These are phyloP conservation scores for Hapalemur alaotrensis DNA, from an alignment of 2,797 vertebrate species.

Conservation along the genomic window DNA sequence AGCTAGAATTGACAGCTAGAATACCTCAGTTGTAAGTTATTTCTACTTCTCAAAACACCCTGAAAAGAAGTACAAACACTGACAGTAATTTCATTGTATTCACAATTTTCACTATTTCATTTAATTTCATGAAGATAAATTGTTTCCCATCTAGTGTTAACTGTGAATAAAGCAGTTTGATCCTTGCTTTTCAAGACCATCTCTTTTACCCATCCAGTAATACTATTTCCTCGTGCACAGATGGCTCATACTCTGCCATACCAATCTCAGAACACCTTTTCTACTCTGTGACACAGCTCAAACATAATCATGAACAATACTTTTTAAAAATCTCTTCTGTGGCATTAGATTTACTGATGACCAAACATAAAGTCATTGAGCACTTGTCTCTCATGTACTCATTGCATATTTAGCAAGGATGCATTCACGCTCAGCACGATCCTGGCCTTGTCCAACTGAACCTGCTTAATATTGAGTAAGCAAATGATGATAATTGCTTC, in stretches of 20 bases:
- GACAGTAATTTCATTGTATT: neutral
- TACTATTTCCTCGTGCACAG: neutral
- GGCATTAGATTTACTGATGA: neutral
- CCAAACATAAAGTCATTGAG: neutral
- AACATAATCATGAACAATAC: neutral
- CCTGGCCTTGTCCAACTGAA: neutral
- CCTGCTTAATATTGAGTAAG: neutral
- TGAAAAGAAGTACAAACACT: neutral
- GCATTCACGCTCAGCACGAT: neutral
- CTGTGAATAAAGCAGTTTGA: neutral
- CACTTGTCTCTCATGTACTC: neutral
- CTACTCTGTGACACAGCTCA: neutral
- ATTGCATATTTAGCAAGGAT: neutral
- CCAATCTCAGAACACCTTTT: neutral
- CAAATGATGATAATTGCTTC: neutral
- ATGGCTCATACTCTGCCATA: fast-evolving
- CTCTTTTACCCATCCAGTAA: neutral
- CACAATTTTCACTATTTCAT: neutral
- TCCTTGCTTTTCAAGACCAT: neutral
- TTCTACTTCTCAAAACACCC: neutral
- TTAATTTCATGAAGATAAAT: neutral
- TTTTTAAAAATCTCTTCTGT: neutral
- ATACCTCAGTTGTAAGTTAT: neutral
- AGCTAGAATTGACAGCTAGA: neutral
- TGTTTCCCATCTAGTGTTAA: neutral